A percentile compares a stretch with the other conserved stretches of the same genome.
Conservation (phyloP, 2,888 invertebrate genomes). For the Hyposoter dolosus region DNA sequence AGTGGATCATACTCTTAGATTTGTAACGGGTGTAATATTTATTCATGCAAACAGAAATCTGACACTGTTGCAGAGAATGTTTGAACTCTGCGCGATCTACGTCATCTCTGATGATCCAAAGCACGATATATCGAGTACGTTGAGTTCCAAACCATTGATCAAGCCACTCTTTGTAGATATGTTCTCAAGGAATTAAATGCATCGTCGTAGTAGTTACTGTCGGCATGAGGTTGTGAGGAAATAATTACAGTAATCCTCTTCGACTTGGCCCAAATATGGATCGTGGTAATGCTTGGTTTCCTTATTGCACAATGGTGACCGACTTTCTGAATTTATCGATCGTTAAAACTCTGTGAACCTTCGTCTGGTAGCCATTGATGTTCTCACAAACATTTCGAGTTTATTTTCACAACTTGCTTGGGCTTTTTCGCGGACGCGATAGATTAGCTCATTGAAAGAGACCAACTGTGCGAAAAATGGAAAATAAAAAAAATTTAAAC, state of each 20-base stretch:
- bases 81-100: conserved; percentile 48
- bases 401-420: not conserved
- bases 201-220: not conserved
- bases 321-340: not conserved
- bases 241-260: conserved; percentile 32
- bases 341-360: not conserved
- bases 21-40: conserved; percentile 31
- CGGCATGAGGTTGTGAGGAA: conserved; percentile 4
- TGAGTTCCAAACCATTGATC: not conserved
- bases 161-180: conserved; percentile 10
- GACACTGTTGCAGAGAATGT: conserved; percentile 36
- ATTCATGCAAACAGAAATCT: conserved; percentile 8
- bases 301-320: not conserved
- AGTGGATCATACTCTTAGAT: conserved; percentile 46
- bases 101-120: conserved; percentile 41
- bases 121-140: conserved; percentile 1
- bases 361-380: not conserved
- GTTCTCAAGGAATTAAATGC: conserved; percentile 30
- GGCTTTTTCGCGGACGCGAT: not conserved
- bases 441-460: too few species aligned
- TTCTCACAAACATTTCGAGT: not conserved
- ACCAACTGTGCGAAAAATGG: too few species aligned
- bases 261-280: not conserved
- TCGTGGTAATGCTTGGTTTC: not conserved
- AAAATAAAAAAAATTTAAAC: not conserved